Percentiles rank a stretch among this genome's conserved stretches.
phyloP scores from a whole-genome alignment of 1,140 invertebrate species.

The Paracyclopina nana region DNA sequence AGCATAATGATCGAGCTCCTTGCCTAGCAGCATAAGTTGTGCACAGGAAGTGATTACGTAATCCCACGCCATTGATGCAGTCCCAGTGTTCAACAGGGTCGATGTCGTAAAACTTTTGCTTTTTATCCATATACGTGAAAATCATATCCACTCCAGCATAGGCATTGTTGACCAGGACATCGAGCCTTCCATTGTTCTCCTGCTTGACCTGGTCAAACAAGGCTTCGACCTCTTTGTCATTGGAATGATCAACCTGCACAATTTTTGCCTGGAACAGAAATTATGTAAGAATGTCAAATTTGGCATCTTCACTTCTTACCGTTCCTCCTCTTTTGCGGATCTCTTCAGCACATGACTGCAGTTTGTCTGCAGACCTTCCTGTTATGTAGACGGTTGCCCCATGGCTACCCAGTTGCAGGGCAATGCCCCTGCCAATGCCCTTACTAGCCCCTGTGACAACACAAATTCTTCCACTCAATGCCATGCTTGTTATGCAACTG shows the following conservation, averaged over 20 bases:
- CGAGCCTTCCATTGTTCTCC: conserved; percentile 13
- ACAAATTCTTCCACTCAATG: conserved; percentile 2
- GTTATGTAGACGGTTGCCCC: conserved; percentile 14
- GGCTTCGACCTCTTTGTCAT: conserved; percentile 2
- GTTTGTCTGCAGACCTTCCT: not conserved
- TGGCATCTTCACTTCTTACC: too few relatives aligned
- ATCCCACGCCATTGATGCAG: conserved; percentile 12
- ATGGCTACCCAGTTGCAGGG: conserved; percentile 4
- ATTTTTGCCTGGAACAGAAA: not conserved
- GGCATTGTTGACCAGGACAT: conserved; percentile 16
- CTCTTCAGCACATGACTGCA: not conserved
- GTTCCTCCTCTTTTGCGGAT: not conserved
- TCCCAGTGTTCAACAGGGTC: conserved; percentile 6
- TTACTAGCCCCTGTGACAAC: conserved; percentile 6
- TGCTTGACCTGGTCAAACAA: conserved; percentile 1
- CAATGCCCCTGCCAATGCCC: conserved; percentile 10
- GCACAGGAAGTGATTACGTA: conserved; percentile 8
- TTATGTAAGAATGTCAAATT: too few relatives aligned
- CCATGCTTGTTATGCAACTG: too few relatives aligned
- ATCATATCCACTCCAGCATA: conserved; percentile 13
- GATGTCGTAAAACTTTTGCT: conserved; percentile 7
- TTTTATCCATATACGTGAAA: not conserved
- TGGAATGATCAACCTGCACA: conserved; percentile 6
- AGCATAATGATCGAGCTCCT: not conserved
- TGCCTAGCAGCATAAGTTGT: conserved; percentile 10